Conservation (phyloP, 1,140 invertebrate genomes). For the Drosophila fuyamai region DNA sequence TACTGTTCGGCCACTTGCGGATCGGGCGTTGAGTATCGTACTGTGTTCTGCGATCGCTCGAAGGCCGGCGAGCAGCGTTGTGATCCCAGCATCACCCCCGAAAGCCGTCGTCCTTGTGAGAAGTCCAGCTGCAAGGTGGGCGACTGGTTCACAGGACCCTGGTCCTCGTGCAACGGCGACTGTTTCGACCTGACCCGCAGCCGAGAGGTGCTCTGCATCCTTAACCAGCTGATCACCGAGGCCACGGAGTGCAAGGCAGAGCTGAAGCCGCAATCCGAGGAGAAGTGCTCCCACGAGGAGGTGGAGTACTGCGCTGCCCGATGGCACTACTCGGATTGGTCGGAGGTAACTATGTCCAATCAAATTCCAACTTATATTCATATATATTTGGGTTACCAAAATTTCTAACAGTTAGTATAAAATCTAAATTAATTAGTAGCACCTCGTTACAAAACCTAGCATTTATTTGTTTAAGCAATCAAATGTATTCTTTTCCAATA, state of each 20-base stretch:
- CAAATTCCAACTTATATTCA: background rate
- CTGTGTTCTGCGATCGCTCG: constrained; percentile 82
- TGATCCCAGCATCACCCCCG: constrained; percentile 87
- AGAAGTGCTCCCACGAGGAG: constrained; percentile 85
- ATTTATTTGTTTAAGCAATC: no score
- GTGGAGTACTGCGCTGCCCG: constrained; percentile 86
- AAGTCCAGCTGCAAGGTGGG: constrained; percentile 87
- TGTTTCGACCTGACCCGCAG: constrained; percentile 85
- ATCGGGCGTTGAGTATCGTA: constrained; percentile 74
- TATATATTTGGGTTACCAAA: no score
- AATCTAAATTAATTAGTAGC: no score
- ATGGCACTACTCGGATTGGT: constrained; percentile 89
- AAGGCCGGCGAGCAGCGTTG: constrained; percentile 86
- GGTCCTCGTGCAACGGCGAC: constrained; percentile 86
- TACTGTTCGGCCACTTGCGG: constrained; percentile 78
- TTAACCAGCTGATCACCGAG: constrained; percentile 84
- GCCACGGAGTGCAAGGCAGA: constrained; percentile 84
- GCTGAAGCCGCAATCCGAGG: constrained; percentile 59
- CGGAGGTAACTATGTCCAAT: constrained; percentile 81
- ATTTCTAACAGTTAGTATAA: no score
- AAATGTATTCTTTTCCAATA: no score
- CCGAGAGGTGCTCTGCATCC: constrained; percentile 85
- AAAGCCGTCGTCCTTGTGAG: constrained; percentile 87
- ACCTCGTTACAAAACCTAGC: no score
- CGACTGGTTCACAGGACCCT: constrained; percentile 89